Conservation (phyloP, 2,888 invertebrate genomes). For the Drosophila melanosoma region DNA sequence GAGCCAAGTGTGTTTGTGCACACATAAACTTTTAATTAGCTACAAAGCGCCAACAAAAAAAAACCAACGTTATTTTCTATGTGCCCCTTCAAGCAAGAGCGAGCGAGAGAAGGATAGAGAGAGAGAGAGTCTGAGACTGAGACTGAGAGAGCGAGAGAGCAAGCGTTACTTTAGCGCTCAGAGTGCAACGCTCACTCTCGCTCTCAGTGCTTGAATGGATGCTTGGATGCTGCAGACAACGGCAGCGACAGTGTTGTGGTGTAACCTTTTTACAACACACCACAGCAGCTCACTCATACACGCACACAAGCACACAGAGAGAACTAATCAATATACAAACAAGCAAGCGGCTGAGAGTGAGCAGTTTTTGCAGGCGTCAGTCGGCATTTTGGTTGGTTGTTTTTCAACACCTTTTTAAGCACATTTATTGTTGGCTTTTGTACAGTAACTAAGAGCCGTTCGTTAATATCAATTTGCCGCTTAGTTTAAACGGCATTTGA, state of each 20-base stretch:
- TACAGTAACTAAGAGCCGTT: conserved; percentile 24
- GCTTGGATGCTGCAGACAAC: conserved; percentile 15
- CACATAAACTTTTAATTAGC: conserved; percentile 79
- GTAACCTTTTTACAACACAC: conserved; percentile 71
- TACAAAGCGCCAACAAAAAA: conserved; percentile 74
- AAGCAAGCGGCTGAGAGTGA: conserved; percentile 21
- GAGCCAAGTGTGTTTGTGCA: conserved; percentile 40
- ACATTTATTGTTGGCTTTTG: conserved; percentile 20
- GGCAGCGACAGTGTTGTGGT: conserved; percentile 45
- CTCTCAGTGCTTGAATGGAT: conserved; percentile 6
- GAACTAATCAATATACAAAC: conserved; percentile 71
- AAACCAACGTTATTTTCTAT: conserved; percentile 57
- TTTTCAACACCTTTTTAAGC: conserved; percentile 65
- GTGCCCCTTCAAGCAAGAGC: conserved; percentile 19
- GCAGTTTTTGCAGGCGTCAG: conserved; percentile 46
- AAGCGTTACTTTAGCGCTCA: conserved; percentile 1
- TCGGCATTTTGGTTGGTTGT: conserved; percentile 78
- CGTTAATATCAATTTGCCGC: conserved; percentile 39
- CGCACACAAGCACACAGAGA: conserved; percentile 21
- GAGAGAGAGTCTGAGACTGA: background rate
- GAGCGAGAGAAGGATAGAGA: conserved; percentile 1
- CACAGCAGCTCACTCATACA: conserved; percentile 38
- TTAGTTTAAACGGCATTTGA: background rate
- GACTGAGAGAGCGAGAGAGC: conserved; percentile 2
- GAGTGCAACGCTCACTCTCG: background rate